Conservation (phyloP, 1,140 invertebrate genomes). For the Goniozus legneri region DNA sequence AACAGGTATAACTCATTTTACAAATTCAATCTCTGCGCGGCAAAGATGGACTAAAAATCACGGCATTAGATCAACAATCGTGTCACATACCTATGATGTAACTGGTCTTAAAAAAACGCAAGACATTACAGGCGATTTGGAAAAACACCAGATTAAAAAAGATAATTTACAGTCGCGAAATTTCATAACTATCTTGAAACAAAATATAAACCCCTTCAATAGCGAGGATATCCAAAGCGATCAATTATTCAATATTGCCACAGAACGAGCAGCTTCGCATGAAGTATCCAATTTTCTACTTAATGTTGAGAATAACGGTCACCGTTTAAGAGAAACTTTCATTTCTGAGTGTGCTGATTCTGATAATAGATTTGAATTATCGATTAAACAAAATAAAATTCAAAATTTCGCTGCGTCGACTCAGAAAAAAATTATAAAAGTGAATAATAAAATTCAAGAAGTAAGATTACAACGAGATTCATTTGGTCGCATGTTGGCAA, state of each 20-base stretch:
- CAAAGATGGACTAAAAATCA: constrained; percentile 18
- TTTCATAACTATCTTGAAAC: constrained; percentile 11
- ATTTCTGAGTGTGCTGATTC: constrained; percentile 22
- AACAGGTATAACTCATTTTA: constrained; percentile 9
- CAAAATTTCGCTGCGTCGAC: constrained; percentile 15
- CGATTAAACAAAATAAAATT: constrained; percentile 25
- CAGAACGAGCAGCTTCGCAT: constrained; percentile 14
- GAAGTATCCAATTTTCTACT: constrained; percentile 18
- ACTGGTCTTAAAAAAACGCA: constrained; percentile 1
- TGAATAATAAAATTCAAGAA: constrained; percentile 20
- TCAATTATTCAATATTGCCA: constrained; percentile 23
- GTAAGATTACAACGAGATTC: constrained; percentile 24
- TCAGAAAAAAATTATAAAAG: constrained; percentile 17
- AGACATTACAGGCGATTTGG: constrained; percentile 6
- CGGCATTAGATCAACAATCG: constrained; percentile 8
- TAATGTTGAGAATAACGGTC: constrained; percentile 13
- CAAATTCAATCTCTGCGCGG: constrained; percentile 18
- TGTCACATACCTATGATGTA: constrained; percentile 8
- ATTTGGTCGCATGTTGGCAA: constrained; percentile 21
- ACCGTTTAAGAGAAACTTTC: constrained; percentile 19
- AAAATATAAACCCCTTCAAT: constrained; percentile 25
- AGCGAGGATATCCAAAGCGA: constrained; percentile 8
- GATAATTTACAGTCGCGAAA: constrained; percentile 7
- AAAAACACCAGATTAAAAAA: constrained; percentile 13
- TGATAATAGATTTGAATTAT: constrained; percentile 24